Percentiles rank a stretch among this genome's conserved stretches.
Evolutionary conservation across 2,797 vertebrate species (phyloP).

Genomic region (Brachyalestes nurse): DNA sequence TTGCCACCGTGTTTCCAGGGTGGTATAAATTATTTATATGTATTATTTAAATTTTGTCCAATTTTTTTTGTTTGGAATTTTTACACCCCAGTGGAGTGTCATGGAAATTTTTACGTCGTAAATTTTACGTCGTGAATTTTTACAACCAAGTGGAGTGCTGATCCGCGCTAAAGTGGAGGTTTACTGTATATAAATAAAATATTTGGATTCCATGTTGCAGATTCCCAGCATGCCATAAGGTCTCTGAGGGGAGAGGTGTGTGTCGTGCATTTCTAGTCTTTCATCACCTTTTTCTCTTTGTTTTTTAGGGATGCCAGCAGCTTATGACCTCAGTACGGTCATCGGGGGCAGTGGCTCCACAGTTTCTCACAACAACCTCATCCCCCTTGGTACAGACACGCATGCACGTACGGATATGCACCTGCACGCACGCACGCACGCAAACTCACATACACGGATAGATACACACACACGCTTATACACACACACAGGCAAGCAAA

Average conservation of each 20-base stretch:
- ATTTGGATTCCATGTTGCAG: too few relatives aligned
- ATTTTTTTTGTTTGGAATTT: too few relatives aligned
- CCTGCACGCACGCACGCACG: conserved; percentile 11
- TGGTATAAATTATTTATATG: too few relatives aligned
- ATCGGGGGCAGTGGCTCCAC: conserved; percentile 85
- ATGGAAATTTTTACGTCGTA: too few relatives aligned
- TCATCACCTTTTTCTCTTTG: neutral
- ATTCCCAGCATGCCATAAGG: neutral
- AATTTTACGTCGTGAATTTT: too few relatives aligned
- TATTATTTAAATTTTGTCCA: too few relatives aligned
- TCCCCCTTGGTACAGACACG: conserved; percentile 87
- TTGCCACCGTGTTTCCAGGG: too few relatives aligned
- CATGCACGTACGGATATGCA: conserved; percentile 55
- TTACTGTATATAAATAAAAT: too few relatives aligned
- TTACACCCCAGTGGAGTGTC: too few relatives aligned
- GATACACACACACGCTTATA: neutral
- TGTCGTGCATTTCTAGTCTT: neutral
- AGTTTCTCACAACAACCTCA: conserved; percentile 94
- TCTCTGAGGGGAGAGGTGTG: neutral
- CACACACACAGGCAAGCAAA: neutral
- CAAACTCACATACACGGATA: too few relatives aligned
- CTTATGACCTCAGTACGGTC: conserved; percentile 95
- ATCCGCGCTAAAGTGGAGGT: too few relatives aligned
- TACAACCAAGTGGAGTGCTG: too few relatives aligned
- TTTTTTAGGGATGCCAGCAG: conserved; percentile 87